phyloP scores from a whole-genome alignment of 1,140 invertebrate species.

The Lepidurus couesii region DNA sequence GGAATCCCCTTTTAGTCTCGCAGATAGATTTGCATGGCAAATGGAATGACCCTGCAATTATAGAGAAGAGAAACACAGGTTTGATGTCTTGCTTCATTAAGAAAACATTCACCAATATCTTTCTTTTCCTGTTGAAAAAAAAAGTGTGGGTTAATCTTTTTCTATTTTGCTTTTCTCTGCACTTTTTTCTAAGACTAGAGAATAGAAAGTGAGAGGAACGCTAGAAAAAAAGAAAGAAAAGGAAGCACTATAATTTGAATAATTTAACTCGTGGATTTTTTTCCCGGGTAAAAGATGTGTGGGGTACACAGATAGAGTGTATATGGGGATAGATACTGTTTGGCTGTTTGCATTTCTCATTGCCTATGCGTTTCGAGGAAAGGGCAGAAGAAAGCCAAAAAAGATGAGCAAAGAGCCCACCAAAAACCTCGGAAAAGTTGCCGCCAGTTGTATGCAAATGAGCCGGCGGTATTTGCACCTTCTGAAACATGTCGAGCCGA shows the following conservation, averaged over 20 bases:
- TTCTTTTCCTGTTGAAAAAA: not conserved
- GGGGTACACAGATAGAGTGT: not conserved
- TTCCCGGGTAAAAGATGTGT: not conserved
- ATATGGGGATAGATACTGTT: not conserved
- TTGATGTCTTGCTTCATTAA: constrained; percentile 22
- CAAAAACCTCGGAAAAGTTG: not conserved
- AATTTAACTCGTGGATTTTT: not conserved
- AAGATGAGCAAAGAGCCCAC: not conserved
- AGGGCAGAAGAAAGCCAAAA: not conserved
- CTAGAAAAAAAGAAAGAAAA: not conserved
- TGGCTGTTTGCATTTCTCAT: not conserved
- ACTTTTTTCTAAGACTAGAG: too few relatives aligned
- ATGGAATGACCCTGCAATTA: constrained; percentile 19
- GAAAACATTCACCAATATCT: not conserved
- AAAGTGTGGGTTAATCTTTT: not conserved
- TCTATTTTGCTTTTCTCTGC: too few relatives aligned
- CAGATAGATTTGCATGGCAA: constrained; percentile 16
- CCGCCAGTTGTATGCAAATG: not conserved
- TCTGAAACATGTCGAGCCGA: not conserved
- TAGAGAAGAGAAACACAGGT: constrained; percentile 13
- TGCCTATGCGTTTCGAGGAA: not conserved
- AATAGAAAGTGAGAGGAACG: not conserved
- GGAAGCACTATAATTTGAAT: too few relatives aligned
- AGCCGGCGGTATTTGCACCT: constrained; percentile 4
- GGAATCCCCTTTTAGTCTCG: not conserved